phyloP scores from a whole-genome alignment of 2,797 vertebrate genomes.

The Gymnoscopelus microlampas region DNA sequence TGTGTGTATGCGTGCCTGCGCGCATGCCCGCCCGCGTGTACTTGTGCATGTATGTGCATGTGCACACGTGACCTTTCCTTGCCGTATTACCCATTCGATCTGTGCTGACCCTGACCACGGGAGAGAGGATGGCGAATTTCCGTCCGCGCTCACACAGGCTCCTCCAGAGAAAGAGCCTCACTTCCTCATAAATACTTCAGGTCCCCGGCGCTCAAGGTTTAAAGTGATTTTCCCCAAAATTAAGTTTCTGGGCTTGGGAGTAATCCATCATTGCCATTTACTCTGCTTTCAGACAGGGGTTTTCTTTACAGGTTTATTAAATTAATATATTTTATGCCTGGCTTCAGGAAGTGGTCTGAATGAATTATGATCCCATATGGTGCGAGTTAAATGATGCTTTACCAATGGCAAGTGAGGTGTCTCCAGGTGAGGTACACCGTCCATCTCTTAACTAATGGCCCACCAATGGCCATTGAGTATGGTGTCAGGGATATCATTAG shows the following conservation, averaged over 20 bases:
- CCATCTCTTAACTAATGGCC: conserved; percentile 55
- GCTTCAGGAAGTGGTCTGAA: conserved; percentile 66
- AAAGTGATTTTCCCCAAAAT: conserved; percentile 76
- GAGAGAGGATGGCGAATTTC: conserved; percentile 48
- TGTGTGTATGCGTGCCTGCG: conserved; percentile 35
- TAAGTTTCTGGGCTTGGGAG: conserved; percentile 68
- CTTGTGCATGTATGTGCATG: conserved; percentile 4
- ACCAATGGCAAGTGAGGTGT: conserved; percentile 50
- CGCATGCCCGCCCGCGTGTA: conserved; percentile 1
- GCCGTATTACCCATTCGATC: conserved; percentile 43
- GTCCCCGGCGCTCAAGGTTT: conserved; percentile 65
- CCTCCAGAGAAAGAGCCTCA: conserved; percentile 42
- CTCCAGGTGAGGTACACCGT: conserved; percentile 33
- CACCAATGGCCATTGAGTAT: conserved; percentile 44
- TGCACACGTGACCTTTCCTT: conserved; percentile 7
- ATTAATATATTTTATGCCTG: conserved; percentile 73
- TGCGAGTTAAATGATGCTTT: conserved; percentile 59
- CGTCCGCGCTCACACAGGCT: conserved; percentile 16
- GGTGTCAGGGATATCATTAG: conserved; percentile 46
- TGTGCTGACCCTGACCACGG: conserved; percentile 49
- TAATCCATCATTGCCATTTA: conserved; percentile 80
- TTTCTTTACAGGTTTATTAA: conserved; percentile 79
- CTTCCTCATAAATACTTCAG: conserved; percentile 77
- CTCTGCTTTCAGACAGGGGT: conserved; percentile 64
- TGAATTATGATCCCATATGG: conserved; percentile 72